Conservation (phyloP, 1,140 invertebrate genomes). For the Drosophila pandora region DNA sequence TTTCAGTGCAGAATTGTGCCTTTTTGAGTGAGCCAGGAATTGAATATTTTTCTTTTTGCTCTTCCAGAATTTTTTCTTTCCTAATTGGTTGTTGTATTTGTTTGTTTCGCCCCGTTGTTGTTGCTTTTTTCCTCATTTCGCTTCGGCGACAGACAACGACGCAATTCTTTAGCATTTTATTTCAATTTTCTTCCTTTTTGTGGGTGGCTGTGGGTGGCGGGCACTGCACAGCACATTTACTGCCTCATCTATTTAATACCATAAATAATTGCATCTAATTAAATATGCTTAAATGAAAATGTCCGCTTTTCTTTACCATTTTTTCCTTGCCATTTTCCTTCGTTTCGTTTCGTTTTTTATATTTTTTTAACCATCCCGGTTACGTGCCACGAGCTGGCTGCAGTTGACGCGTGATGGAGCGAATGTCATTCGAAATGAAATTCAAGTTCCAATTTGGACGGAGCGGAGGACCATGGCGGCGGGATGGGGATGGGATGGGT, state of each 20-base stretch:
- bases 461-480: not conserved
- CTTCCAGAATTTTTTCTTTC: conserved; percentile 32
- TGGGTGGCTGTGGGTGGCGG: conserved; percentile 14
- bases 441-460: conserved; percentile 82
- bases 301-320: conserved; percentile 72
- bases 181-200: conserved; percentile 79
- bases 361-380: conserved; percentile 28
- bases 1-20: conserved; percentile 67
- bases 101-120: conserved; percentile 30
- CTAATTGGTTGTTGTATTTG: conserved; percentile 4
- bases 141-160: conserved; percentile 60
- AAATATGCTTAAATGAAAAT: conserved; percentile 84
- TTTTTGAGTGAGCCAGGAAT: conserved; percentile 72
- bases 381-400: conserved; percentile 74
- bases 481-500: conserved; percentile 1
- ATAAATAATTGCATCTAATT: conserved; percentile 84
- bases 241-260: conserved; percentile 84
- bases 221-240: conserved; percentile 78
- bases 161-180: conserved; percentile 84
- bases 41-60: conserved; percentile 61
- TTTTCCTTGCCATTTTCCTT: conserved; percentile 7
- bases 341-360: conserved; percentile 13
- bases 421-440: conserved; percentile 84
- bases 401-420: conserved; percentile 83
- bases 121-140: conserved; percentile 29